A percentile compares a stretch with the other conserved stretches of the same genome.
These are phyloP conservation scores for Hypocryptadius cinnamomeus DNA, from an alignment of 2,113 vertebrate species.

Conservation along the genomic window DNA sequence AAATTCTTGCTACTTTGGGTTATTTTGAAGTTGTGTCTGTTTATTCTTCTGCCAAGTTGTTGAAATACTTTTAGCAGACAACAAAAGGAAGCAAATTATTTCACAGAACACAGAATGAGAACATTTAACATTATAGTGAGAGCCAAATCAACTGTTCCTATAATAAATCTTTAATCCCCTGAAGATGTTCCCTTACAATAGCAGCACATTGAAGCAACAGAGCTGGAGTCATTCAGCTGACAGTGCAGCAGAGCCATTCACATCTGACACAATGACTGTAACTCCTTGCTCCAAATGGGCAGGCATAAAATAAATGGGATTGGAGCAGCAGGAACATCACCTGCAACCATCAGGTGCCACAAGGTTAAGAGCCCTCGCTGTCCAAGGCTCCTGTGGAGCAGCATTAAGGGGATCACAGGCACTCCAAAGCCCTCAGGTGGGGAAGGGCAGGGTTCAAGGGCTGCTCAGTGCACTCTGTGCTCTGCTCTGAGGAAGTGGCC, in stretches of 20 bases:
- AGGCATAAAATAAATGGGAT: background rate
- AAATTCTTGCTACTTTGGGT: background rate
- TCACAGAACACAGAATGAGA: background rate
- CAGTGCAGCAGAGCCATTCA: background rate
- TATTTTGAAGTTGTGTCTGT: background rate
- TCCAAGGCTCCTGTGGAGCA: background rate
- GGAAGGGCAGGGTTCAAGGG: background rate
- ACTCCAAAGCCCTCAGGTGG: background rate
- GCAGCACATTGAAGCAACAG: background rate
- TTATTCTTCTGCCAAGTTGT: constrained; percentile 6
- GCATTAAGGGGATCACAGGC: rapidly evolving
- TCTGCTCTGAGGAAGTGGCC: background rate
- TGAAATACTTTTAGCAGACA: background rate
- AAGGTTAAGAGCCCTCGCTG: background rate
- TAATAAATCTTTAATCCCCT: background rate
- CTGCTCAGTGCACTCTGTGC: rapidly evolving
- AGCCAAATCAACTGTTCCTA: background rate
- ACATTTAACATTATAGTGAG: background rate
- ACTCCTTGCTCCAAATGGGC: background rate
- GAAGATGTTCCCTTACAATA: background rate
- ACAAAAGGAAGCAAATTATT: constrained; percentile 28
- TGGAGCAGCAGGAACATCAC: background rate
- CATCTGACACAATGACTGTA: background rate
- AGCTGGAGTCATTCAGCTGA: background rate
- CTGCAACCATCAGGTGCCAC: background rate